phyloP scores from a whole-genome alignment of 1,140 invertebrate genomes.

The Dinothrombium tinctorium region DNA sequence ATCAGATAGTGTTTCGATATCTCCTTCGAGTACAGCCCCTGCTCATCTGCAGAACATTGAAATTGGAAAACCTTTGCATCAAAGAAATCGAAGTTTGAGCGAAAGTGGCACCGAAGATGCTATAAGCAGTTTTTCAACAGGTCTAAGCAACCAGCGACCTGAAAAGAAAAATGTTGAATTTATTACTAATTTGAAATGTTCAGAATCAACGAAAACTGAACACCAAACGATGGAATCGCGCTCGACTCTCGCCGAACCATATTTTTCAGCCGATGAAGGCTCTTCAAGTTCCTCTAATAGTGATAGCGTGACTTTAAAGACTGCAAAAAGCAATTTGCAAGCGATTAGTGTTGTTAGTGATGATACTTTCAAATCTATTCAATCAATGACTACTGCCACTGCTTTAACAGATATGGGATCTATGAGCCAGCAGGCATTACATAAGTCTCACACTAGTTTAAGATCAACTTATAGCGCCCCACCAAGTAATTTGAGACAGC shows the following conservation, averaged over 20 bases:
- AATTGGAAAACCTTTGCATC: neutral
- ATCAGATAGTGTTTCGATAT: too few species aligned
- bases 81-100: neutral
- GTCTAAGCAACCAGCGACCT: too few species aligned
- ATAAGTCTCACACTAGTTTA: neutral
- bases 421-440: neutral
- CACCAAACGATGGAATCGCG: neutral
- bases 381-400: neutral
- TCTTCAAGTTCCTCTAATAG: neutral
- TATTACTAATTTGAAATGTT: too few species aligned
- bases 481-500: too few species aligned
- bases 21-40: too few species aligned
- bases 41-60: neutral
- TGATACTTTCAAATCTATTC: conserved; percentile 1
- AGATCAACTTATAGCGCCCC: conserved; percentile 3
- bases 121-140: too few species aligned
- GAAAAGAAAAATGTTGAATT: too few species aligned
- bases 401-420: neutral
- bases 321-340: neutral
- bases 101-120: too few species aligned
- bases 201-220: too few species aligned
- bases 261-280: conserved; percentile 74
- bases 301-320: neutral
- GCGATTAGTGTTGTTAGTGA: neutral
- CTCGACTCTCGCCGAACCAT: conserved; percentile 43